Percentiles rank a stretch among this genome's conserved stretches.
Evolutionary conservation across 1,140 invertebrate genomes (phyloP).

Genomic region (Diplogasteroides magnus): DNA sequence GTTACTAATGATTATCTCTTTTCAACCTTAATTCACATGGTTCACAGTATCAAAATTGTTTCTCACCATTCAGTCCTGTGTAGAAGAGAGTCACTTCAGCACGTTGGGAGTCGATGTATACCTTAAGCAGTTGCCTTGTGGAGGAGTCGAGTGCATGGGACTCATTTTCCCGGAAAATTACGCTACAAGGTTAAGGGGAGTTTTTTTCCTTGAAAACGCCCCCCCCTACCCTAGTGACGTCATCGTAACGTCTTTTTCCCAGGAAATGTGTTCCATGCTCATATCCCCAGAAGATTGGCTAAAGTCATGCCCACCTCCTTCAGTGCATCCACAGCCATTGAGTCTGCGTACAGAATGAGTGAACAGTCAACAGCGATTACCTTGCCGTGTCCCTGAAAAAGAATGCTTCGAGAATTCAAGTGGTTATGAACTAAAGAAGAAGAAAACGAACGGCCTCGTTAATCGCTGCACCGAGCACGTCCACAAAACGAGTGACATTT

Average conservation of each 20-base stretch:
- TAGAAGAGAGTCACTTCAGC: not conserved
- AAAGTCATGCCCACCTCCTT: too few species aligned
- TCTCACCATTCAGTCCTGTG: constrained; percentile 17
- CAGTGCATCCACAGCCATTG: constrained; percentile 38
- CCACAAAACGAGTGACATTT: constrained; percentile 35
- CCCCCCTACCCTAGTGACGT: too few species aligned
- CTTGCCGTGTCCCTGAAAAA: constrained; percentile 1
- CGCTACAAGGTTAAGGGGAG: too few species aligned
- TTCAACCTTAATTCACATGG: not conserved
- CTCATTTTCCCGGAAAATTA: too few species aligned
- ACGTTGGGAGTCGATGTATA: constrained; percentile 13
- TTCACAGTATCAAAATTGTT: too few species aligned
- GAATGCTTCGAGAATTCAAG: constrained; percentile 4
- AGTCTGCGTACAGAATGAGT: constrained; percentile 31
- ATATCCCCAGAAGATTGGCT: too few species aligned
- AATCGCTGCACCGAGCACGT: constrained; percentile 28
- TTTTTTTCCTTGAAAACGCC: too few species aligned
- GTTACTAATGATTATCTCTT: too few species aligned
- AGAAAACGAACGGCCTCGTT: not conserved
- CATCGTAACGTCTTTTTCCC: too few species aligned
- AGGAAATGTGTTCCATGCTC: too few species aligned
- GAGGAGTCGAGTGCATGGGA: too few species aligned
- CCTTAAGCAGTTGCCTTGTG: too few species aligned
- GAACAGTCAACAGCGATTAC: constrained; percentile 31
- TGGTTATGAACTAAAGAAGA: not conserved